These are phyloP conservation scores for Glossosoma conforme DNA, from an alignment of 1,140 invertebrate species.

Conservation along the genomic window DNA sequence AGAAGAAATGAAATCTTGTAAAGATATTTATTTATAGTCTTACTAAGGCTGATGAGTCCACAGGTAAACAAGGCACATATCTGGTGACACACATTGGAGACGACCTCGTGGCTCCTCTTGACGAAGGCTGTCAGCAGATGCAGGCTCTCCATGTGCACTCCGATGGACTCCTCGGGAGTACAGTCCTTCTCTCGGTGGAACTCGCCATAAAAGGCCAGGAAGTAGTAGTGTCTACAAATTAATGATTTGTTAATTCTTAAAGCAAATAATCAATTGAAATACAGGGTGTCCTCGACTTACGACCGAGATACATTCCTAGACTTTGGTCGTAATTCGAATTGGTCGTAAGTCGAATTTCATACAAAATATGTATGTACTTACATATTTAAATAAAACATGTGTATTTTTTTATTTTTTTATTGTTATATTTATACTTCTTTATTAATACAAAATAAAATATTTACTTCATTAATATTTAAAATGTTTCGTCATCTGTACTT, in stretches of 20 bases:
- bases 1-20: background rate
- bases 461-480: too few species aligned
- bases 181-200: constrained; percentile 35
- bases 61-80: constrained; percentile 56
- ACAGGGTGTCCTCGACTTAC: too few species aligned
- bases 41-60: constrained; percentile 48
- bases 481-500: too few species aligned
- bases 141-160: constrained; percentile 49
- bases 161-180: constrained; percentile 27
- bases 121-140: constrained; percentile 64
- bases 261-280: constrained; percentile 7
- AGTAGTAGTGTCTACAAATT: constrained; percentile 40
- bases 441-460: too few species aligned
- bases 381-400: background rate
- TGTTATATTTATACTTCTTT: too few species aligned
- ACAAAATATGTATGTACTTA: too few species aligned
- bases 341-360: too few species aligned
- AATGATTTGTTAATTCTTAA: constrained; percentile 3
- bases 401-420: background rate
- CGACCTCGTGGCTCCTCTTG: constrained; percentile 60
- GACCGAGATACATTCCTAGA: too few species aligned
- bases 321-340: too few species aligned
- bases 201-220: constrained; percentile 43
- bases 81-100: constrained; percentile 62
- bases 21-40: constrained; percentile 33